These are phyloP conservation scores for Sminthurinus aureus DNA, from an alignment of 2,888 invertebrate genomes.

Conservation along the genomic window DNA sequence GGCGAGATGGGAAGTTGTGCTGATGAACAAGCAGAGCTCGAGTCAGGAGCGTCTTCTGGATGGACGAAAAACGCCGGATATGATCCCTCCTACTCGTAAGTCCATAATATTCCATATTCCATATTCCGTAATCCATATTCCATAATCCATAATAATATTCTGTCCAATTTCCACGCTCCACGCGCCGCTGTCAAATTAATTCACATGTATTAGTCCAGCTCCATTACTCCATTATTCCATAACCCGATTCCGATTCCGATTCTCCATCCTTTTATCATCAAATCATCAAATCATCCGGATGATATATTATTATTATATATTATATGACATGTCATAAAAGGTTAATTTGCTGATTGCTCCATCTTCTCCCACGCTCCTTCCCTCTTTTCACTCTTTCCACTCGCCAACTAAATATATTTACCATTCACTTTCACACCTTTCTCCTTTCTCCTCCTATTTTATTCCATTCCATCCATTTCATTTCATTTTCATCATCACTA, in stretches of 20 bases:
- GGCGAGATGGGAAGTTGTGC: conserved; percentile 46
- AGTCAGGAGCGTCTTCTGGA: conserved; percentile 79
- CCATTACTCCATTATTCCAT: too few relatives aligned
- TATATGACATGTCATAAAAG: too few relatives aligned
- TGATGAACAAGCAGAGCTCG: conserved; percentile 37
- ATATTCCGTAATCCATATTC: not conserved
- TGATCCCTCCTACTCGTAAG: conserved; percentile 21
- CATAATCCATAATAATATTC: not conserved
- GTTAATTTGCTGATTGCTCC: too few relatives aligned
- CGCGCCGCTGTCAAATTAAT: not conserved
- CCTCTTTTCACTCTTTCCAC: not conserved
- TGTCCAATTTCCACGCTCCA: not conserved
- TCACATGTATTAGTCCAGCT: too few relatives aligned
- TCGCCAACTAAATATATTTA: too few relatives aligned
- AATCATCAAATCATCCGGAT: too few relatives aligned
- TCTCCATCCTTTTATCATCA: too few relatives aligned
- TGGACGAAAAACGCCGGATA: conserved; percentile 68
- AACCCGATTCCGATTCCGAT: too few relatives aligned
- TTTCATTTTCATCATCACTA: too few relatives aligned
- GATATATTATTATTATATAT: too few relatives aligned
- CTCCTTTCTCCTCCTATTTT: too few relatives aligned
- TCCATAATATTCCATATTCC: not conserved
- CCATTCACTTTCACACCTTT: not conserved
- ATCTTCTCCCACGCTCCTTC: not conserved
- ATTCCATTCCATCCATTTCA: too few relatives aligned